Percentiles rank a stretch among this genome's conserved stretches.
Conservation (phyloP, 1,140 invertebrate species). For the Melanaphis sacchari region DNA sequence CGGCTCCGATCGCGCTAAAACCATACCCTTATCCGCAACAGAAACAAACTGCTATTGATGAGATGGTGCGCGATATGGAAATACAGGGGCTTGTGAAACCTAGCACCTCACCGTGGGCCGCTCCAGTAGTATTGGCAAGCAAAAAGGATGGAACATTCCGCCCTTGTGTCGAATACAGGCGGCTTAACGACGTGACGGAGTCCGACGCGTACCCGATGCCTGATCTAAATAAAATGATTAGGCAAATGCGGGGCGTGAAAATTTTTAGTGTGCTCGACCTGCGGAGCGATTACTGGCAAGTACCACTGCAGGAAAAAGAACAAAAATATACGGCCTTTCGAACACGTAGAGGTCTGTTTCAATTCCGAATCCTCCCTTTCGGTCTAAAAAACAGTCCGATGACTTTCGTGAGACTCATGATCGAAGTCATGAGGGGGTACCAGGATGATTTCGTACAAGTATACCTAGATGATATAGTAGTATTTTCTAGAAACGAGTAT, state of each 20-base stretch:
- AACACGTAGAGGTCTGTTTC: slow-evolving; percentile 58
- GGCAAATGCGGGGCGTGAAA: neutral
- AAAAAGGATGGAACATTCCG: slow-evolving; percentile 64
- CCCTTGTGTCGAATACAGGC: slow-evolving; percentile 65
- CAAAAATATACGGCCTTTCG: neutral
- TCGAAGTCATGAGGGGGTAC: slow-evolving; percentile 62
- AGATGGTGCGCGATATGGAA: neutral
- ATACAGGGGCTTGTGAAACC: neutral
- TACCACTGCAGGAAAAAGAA: neutral
- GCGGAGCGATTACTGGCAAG: neutral
- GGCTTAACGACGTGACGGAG: neutral
- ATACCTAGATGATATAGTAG: slow-evolving; percentile 59
- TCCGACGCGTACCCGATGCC: slow-evolving; percentile 15
- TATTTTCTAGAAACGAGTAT: slow-evolving; percentile 18
- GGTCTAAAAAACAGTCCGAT: slow-evolving; percentile 63
- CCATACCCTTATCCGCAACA: neutral
- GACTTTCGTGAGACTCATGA: slow-evolving; percentile 63
- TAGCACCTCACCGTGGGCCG: neutral
- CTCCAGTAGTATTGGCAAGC: slow-evolving; percentile 61
- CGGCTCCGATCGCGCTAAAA: neutral
- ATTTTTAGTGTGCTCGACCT: neutral
- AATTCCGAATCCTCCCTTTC: slow-evolving; percentile 61
- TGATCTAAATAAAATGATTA: slow-evolving; percentile 2
- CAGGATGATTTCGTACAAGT: slow-evolving; percentile 58
- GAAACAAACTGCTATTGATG: neutral